These are phyloP conservation scores for Polypterus bichir DNA, from an alignment of 2,113 vertebrate species.

Conservation along the genomic window DNA sequence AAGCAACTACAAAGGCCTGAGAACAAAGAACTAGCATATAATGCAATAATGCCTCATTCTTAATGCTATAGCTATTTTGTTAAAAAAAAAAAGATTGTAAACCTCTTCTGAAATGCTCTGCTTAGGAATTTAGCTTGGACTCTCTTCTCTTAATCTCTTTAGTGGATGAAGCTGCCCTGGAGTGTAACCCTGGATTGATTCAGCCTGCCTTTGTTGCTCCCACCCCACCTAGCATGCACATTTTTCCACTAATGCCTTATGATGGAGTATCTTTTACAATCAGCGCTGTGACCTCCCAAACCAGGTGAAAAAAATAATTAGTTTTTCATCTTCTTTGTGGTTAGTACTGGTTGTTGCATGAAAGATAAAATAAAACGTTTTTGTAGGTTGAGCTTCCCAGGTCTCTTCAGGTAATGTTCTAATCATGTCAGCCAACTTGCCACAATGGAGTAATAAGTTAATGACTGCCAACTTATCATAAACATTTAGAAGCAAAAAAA, in stretches of 20 bases:
- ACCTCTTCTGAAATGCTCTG: background rate
- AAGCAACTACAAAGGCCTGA: background rate
- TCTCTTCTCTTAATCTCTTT: background rate
- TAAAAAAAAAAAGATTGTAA: background rate
- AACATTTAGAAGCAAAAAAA: background rate
- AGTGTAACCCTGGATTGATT: constrained; percentile 3
- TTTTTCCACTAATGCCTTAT: background rate
- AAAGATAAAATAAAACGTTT: background rate
- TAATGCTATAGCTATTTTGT: background rate
- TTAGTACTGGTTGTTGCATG: background rate
- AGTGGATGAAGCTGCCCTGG: constrained; percentile 2
- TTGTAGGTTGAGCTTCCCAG: background rate
- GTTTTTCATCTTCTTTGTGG: background rate
- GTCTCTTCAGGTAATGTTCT: too few species aligned
- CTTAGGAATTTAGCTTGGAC: too few species aligned
- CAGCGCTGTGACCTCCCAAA: constrained; percentile 1
- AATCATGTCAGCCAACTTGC: too few species aligned
- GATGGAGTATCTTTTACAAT: constrained; percentile 8
- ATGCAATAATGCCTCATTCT: background rate
- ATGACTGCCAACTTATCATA: background rate
- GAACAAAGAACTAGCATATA: background rate
- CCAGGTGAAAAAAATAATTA: constrained; percentile 1
- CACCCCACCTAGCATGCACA: constrained; percentile 5
- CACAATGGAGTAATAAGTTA: background rate
- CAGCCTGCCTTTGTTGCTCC: constrained; percentile 1